phyloP scores from a whole-genome alignment of 2,888 invertebrate species.

The Anarsia innoxiella region DNA sequence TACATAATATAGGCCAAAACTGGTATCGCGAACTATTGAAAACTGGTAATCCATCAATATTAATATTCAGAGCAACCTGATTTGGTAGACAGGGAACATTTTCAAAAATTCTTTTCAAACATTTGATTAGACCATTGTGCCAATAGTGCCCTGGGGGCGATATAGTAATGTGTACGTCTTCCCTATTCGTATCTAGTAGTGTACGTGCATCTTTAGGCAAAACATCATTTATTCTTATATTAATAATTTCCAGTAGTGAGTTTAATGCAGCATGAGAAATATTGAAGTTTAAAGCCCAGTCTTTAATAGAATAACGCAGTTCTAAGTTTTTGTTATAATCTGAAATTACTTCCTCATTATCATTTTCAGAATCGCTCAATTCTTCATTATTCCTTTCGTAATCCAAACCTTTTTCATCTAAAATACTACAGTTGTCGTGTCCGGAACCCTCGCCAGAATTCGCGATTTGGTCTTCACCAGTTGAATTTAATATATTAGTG shows the following conservation, averaged over 20 bases:
- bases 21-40: constrained; percentile 12
- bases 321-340: constrained; percentile 4
- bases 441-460: too few species aligned
- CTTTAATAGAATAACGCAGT: constrained; percentile 6
- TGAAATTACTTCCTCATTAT: not conserved
- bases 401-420: not conserved
- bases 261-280: constrained; percentile 14
- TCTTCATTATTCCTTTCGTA: not conserved
- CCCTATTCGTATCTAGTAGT: constrained; percentile 13
- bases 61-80: constrained; percentile 12
- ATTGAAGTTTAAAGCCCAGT: constrained; percentile 16
- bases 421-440: too few species aligned
- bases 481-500: too few species aligned
- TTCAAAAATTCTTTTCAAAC: constrained; percentile 11
- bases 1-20: constrained; percentile 11
- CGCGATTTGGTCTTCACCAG: too few species aligned
- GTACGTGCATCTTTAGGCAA: constrained; percentile 15
- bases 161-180: constrained; percentile 6
- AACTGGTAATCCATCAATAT: constrained; percentile 14
- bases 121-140: constrained; percentile 13
- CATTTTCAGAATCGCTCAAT: not conserved
- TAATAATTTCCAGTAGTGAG: constrained; percentile 13
- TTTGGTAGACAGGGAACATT: not conserved
- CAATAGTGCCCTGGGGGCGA: constrained; percentile 14
- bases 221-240: constrained; percentile 8